Base-by-base conservation (phyloP, 2,113 vertebrate species). In the Oriolus oriolus region DNA sequence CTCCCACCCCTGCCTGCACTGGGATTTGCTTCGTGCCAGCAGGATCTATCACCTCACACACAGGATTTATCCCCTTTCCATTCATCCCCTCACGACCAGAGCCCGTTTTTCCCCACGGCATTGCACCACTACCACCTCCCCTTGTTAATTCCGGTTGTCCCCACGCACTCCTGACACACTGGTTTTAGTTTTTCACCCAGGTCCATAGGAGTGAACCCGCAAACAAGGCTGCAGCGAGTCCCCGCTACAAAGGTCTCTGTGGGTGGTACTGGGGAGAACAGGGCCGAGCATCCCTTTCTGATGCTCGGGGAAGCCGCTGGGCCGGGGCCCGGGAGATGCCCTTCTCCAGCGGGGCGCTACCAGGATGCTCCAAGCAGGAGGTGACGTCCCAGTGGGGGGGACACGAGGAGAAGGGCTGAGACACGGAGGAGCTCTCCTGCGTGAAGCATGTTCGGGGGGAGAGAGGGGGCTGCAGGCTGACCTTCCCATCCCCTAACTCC, bases 341-440 rank as follows among this genome's bases (percentile, higher is more conserved):
- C 47, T 83, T 95, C 93, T 85, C 89, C 78, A 45, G 66, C 75
- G 20, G 53, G 71, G 77, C 20, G 27, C 82, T 79, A 77, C 82
- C 74, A 77, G 65, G 64, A 90, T 87, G 75, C 57, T 91, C 68
- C 88, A 63, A 90, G 94, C 75, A 88, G 90, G 81, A 89, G 87
- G 66, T 76, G 89, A 64, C 71, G 66, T 83, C 63, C 87, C 93
- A 4, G 60, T 49, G 41, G 60, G 79, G 83, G 59, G 68, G 61
- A 79, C 83, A 63, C 19, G 64, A 44, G 78, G 65, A 91, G 75
- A 78, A 87, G 31, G 28, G 45, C 82, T 59, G 84, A 65, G 50
- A 41, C 66, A 47, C 76, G 10, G 77, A 85, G 82, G 60, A 86
- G 66, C 70, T 87, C 50, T 92, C 65, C 77, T 54, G 53, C 76